phyloP scores from a whole-genome alignment of 2,797 vertebrate species.

The Schizopygopsis pylzovi region DNA sequence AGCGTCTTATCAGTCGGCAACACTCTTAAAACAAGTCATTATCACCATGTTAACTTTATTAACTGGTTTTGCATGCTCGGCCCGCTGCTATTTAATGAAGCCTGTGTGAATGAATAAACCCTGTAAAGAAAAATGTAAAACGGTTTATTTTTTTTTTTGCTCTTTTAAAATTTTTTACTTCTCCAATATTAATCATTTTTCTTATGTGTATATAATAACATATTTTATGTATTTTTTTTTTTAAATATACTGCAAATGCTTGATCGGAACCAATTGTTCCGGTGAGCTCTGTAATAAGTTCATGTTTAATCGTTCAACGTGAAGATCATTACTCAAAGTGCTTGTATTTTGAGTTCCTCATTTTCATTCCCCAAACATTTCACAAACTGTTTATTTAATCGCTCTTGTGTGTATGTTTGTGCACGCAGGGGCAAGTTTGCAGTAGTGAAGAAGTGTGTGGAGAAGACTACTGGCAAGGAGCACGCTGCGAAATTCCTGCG shows the following conservation, averaged over 20 bases:
- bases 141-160: no score
- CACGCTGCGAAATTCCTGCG: conserved; percentile 86
- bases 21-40: neutral
- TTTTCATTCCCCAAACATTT: conserved; percentile 48
- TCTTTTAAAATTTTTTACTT: no score
- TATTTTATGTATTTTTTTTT: no score
- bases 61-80: neutral
- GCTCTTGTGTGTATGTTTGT: neutral
- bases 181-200: no score
- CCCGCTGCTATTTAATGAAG: neutral
- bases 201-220: no score
- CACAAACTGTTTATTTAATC: conserved; percentile 18
- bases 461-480: conserved; percentile 82
- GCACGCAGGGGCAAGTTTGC: conserved; percentile 85
- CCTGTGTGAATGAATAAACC: neutral
- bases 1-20: conserved; percentile 7
- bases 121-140: neutral
- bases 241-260: neutral
- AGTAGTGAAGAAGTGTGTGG: conserved; percentile 85
- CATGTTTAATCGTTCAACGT: neutral
- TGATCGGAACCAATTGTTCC: neutral
- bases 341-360: conserved; percentile 11
- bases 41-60: neutral
- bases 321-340: neutral
- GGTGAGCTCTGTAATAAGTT: neutral